Percentiles rank a stretch among this genome's conserved stretches.
Evolutionary conservation across 2,888 invertebrate species (phyloP).

Genomic region (Parnassius smintheus): DNA sequence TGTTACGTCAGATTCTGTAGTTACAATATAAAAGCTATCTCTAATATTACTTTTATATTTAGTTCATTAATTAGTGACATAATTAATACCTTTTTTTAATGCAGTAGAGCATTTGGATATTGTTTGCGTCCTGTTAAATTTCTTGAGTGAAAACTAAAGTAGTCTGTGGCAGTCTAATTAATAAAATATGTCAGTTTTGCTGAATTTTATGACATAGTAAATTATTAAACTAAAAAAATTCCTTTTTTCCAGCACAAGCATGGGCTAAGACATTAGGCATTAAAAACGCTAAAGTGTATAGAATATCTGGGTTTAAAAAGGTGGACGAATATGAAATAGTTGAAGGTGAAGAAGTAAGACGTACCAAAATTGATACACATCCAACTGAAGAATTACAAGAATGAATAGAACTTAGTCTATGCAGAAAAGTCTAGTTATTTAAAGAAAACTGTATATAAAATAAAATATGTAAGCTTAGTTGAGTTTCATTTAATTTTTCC

Average conservation of each 20-base stretch:
- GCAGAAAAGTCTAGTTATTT: not conserved
- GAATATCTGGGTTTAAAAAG: constrained; percentile 74
- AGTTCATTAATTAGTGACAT: too few relatives aligned
- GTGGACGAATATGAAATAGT: constrained; percentile 73
- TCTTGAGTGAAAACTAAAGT: too few relatives aligned
- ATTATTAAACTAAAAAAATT: not conserved
- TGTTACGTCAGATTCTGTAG: too few relatives aligned
- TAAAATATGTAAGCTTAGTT: not conserved
- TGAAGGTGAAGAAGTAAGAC: constrained; percentile 53
- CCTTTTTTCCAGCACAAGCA: constrained; percentile 70
- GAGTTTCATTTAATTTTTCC: not conserved
- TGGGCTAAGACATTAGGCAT: constrained; percentile 81
- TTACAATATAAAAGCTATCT: too few relatives aligned
- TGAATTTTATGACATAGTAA: not conserved
- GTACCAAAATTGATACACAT: constrained; percentile 2
- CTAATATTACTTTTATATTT: too few relatives aligned
- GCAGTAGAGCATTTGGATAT: too few relatives aligned
- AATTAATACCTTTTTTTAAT: too few relatives aligned
- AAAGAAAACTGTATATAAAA: not conserved
- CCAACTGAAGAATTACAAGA: constrained; percentile 15
- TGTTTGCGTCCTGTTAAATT: too few relatives aligned
- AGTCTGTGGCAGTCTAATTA: not conserved
- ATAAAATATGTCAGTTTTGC: not conserved
- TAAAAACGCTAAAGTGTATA: constrained; percentile 79
- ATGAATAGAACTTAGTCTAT: constrained; percentile 5